phyloP scores from a whole-genome alignment of 92 coral and sea anemone species.

The Paramuricea clavata region DNA sequence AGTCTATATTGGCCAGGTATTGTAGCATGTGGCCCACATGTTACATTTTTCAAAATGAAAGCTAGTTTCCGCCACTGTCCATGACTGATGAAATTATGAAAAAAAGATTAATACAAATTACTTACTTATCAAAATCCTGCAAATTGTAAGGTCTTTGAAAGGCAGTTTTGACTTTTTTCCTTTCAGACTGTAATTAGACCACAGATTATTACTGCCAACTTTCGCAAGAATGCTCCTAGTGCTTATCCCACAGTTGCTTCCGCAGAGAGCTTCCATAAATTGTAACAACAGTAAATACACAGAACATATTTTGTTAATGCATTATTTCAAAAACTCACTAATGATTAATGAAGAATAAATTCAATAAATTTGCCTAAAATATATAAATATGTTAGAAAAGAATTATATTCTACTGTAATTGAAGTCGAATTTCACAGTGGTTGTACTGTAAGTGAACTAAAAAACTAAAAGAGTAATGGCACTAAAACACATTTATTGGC shows the following conservation, averaged over 20 bases:
- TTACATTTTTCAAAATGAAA: too few relatives aligned
- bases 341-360: background rate
- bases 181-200: constrained; percentile 12
- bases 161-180: constrained; percentile 13
- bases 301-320: background rate
- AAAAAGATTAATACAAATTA: background rate
- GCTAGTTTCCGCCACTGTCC: too few relatives aligned
- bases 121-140: constrained; percentile 4
- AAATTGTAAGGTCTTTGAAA: background rate
- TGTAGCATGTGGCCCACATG: too few relatives aligned
- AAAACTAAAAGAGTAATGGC: too few relatives aligned
- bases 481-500: too few relatives aligned
- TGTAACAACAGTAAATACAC: background rate
- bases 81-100: too few relatives aligned
- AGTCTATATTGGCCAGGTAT: too few relatives aligned
- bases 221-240: background rate
- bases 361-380: too few relatives aligned
- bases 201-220: background rate
- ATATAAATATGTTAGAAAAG: too few relatives aligned
- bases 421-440: background rate
- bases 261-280: constrained; percentile 4
- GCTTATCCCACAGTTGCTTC: background rate
- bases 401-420: too few relatives aligned
- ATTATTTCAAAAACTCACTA: background rate
- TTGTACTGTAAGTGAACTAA: too few relatives aligned